Percentiles rank a stretch among this genome's conserved stretches.
These are phyloP conservation scores for Clarias gariepinus DNA, from an alignment of 2,113 vertebrate genomes.

Conservation along the genomic window DNA sequence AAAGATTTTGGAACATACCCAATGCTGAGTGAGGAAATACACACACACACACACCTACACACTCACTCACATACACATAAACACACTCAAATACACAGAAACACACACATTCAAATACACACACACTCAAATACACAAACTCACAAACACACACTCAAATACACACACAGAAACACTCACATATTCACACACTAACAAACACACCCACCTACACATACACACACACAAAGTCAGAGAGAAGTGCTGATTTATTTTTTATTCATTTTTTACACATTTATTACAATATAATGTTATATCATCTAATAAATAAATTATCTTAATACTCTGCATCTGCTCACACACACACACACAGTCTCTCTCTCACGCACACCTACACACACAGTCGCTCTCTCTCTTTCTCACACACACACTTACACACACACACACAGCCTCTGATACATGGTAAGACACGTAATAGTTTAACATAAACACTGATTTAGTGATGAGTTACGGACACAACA, in stretches of 20 bases:
- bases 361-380: constrained; percentile 3
- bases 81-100: not conserved
- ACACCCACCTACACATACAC: not conserved
- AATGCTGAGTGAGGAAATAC: too few species aligned
- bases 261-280: constrained; percentile 36
- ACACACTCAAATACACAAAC: not conserved
- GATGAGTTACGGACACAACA: not conserved
- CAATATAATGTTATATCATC: constrained; percentile 30
- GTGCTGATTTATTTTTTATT: constrained; percentile 40
- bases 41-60: not conserved
- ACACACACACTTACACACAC: not conserved
- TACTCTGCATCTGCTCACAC: not conserved
- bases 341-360: not conserved
- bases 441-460: not conserved
- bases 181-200: too few species aligned
- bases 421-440: not conserved
- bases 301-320: constrained; percentile 71
- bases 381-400: not conserved
- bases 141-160: too few species aligned
- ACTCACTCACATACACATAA: not conserved
- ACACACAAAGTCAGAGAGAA: not conserved
- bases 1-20: too few species aligned
- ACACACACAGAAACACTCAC: not conserved
- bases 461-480: not conserved
- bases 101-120: not conserved